These are phyloP conservation scores for Stictonetta naevosa DNA, from an alignment of 2,113 vertebrate genomes.

Conservation along the genomic window DNA sequence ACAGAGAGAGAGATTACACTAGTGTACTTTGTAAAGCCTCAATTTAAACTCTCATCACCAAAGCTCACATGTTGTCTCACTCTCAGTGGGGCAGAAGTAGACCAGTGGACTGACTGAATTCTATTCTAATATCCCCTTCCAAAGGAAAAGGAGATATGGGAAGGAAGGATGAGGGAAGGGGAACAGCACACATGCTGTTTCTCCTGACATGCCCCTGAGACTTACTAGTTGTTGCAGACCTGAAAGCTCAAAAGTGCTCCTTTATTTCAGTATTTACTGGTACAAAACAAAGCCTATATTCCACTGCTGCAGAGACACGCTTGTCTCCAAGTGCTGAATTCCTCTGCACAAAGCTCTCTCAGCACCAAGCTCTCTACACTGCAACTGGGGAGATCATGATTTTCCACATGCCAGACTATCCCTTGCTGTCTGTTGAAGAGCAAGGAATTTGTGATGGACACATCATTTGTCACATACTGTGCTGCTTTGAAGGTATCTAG, in stretches of 20 bases:
- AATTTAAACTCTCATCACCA: not conserved
- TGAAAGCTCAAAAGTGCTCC: not conserved
- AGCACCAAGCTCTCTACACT: not conserved
- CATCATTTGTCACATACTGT: not conserved
- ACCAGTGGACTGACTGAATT: not conserved
- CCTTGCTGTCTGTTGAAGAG: not conserved
- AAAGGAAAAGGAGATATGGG: rapidly evolving
- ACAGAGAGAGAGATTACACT: not conserved
- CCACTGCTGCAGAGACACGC: not conserved
- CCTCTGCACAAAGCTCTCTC: not conserved
- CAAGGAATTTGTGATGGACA: not conserved
- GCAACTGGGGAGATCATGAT: not conserved
- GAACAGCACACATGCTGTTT: not conserved
- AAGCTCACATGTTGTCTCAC: not conserved
- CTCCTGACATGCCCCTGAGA: not conserved
- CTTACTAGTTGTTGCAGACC: not conserved
- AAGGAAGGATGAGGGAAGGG: not conserved
- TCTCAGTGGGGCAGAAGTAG: not conserved
- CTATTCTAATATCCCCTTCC: not conserved
- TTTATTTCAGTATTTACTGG: not conserved
- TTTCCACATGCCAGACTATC: not conserved
- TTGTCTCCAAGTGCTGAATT: not conserved
- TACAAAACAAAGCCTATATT: not conserved
- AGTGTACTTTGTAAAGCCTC: not conserved
- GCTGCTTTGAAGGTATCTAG: not conserved